Evolutionary conservation across 64 coral and sea anemone species (phyloP).

Genomic region (Stichodactyla mertensii): DNA sequence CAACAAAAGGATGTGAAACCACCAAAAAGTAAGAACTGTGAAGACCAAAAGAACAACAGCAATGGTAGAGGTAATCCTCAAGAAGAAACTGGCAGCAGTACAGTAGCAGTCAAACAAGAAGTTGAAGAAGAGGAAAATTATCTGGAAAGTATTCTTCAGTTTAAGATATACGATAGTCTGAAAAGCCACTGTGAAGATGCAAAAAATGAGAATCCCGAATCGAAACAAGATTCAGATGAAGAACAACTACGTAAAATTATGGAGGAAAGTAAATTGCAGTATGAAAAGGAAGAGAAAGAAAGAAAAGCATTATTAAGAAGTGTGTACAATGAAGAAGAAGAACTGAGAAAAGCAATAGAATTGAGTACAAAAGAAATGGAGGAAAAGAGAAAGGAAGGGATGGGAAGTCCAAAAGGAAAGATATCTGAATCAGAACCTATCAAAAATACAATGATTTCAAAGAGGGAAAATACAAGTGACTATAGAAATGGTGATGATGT

Average conservation of each 20-base stretch:
- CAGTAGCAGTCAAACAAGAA: not conserved
- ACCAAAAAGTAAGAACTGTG: not conserved
- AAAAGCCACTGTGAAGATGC: not conserved
- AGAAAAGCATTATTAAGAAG: not conserved
- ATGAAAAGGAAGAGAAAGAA: conserved; percentile 6
- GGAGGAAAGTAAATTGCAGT: conserved; percentile 27
- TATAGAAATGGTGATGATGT: not conserved
- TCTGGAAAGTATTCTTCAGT: not conserved
- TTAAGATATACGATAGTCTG: not conserved
- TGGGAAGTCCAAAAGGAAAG: not conserved
- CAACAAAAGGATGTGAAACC: not conserved
- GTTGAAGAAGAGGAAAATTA: not conserved
- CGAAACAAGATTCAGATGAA: not conserved
- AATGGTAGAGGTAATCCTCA: not conserved
- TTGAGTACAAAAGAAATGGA: conserved; percentile 19
- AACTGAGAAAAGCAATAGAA: conserved; percentile 10
- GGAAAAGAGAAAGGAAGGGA: not conserved
- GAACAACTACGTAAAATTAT: conserved; percentile 26
- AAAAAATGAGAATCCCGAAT: not conserved
- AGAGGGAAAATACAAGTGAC: not conserved
- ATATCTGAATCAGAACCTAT: not conserved
- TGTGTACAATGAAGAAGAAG: not conserved
- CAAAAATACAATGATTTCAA: not conserved
- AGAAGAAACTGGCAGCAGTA: not conserved
- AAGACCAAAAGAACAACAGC: not conserved